Evolutionary conservation across 2,797 vertebrate species (phyloP), one percentile per base, ranked within the genome.

Genomic region (Muscicapa striata): DNA sequence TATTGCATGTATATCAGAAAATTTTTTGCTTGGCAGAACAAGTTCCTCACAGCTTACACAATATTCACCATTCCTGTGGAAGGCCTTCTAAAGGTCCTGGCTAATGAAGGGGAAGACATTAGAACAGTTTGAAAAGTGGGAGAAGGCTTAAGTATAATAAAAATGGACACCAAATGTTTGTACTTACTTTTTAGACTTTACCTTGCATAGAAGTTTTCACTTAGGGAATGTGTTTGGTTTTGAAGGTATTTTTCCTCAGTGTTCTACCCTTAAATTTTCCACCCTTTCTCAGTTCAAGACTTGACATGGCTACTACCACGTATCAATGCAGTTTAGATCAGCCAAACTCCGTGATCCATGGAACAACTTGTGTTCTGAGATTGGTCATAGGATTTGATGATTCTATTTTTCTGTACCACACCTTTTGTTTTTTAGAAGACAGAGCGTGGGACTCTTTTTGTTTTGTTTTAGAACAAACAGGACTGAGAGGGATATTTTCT

Each of bases 241-340:
- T 58, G 8, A 52, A 76, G 11, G 13, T 40, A 10, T 29, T 58
- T 75, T 57, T 15, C 24, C 6, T 66, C 13, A 13, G 6, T 45
- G 14, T 22, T 69, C 17, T 54, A 24, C 10, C 24, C 36, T 51
- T 67, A 23, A 13, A 38, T 83, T 72, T 80, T 55, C 11, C 27
- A 34, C 9, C 7, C 20, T 48, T 61, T 73, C 24, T 57, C 9
- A 3, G 40, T 78, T 36, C 13, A 81, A 52, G 11, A 45, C 10
- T 36, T 76, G 7, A 57, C 29, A 12, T 84, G 57, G 6, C 45
- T 63, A 12, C 19, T 19, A 34, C 10, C 18, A 84, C 14, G 29
- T 1, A 18, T 38, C 1, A 29, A 30, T 38, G 40, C 1, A 1
- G 17, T 43, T 76, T 66, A 2, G 5, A 18, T 62, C 17, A 40